Evolutionary conservation across 2,113 vertebrate species (phyloP), one percentile per base, ranked within the genome.

Genomic region (Meriones unguiculatus): DNA sequence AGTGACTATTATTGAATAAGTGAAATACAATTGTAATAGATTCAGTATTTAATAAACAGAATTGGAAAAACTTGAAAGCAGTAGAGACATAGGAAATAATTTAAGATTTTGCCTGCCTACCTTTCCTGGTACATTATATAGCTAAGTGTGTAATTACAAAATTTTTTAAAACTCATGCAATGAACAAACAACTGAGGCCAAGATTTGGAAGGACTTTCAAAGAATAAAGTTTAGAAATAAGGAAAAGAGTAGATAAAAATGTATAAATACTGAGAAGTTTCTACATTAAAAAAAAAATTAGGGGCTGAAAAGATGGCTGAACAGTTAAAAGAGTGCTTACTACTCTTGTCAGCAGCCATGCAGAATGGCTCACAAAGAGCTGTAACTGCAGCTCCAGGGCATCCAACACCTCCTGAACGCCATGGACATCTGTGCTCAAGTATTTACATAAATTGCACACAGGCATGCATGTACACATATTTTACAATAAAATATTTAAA

Each of bases 191-290:
- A 77, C 15, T 50, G 35, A 80, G 80, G 6, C 28, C 1, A 59
- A 38, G 32, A 65, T 85, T 90, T 96, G 20, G 72, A 59, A 93
- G 38, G 20, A 88, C 65, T 94, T 96, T 96, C 41, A 86, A 77
- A 86, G 18, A 87, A 69, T 94, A 82, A 93, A 84, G 89, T 76
- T 57, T n/a, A 15, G 35, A 97, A 95, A 91, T 95, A 77, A 14
- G 9, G 46, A 84, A 89, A 64, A 89, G 50, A 35, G 18, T 93
- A 64, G 15, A 92, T 87, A 57, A 46, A 87, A 70, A 70, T 22
- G 62, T 80, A 6, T 57, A 77, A 87, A 4, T 81, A 12, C 78
- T 87, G 65, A 87, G 59, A 86, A 78, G 7, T 93, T 94, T 67
- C 73, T 65, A 30, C 59, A 18, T 64, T 13, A 64, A 85, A 77